Conservation (phyloP, 2,113 vertebrate genomes). For the Sorex fumeus region DNA sequence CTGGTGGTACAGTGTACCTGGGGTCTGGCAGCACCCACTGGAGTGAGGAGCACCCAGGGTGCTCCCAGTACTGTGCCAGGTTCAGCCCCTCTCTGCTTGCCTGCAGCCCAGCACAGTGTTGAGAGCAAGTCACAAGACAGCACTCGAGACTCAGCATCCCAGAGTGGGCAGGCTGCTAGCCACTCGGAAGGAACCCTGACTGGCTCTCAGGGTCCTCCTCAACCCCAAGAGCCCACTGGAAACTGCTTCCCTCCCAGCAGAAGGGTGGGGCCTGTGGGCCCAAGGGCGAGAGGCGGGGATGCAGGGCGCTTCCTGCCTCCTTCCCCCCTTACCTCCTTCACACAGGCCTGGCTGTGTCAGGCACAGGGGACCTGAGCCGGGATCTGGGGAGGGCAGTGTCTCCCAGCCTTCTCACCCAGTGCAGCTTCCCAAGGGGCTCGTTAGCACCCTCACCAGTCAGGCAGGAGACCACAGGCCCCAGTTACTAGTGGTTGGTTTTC, state of each 20-base stretch:
- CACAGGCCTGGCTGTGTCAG: neutral
- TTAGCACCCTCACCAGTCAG: neutral
- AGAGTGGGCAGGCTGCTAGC: no score
- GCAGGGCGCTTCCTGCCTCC: no score
- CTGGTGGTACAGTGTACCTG: no score
- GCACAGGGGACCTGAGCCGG: neutral
- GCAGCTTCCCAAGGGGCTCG: neutral
- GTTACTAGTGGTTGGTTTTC: neutral
- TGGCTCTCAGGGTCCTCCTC: neutral
- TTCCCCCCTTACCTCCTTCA: neutral
- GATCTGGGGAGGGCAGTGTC: neutral
- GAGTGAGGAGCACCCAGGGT: no score
- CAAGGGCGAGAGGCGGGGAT: no score
- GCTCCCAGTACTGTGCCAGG: no score
- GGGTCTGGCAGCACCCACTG: no score
- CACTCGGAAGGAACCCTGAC: neutral
- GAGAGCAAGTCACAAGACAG: no score
- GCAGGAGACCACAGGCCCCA: neutral
- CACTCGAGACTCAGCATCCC: no score
- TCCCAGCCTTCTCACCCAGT: neutral
- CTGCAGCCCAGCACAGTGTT: neutral
- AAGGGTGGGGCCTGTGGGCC: neutral
- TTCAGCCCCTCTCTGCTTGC: no score
- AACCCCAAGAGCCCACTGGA: neutral
- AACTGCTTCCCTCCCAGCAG: neutral